Percentiles rank a stretch among this genome's conserved stretches.
Evolutionary conservation across 2,888 invertebrate species (phyloP).

Genomic region (Eudasyphora cyanicolor): DNA sequence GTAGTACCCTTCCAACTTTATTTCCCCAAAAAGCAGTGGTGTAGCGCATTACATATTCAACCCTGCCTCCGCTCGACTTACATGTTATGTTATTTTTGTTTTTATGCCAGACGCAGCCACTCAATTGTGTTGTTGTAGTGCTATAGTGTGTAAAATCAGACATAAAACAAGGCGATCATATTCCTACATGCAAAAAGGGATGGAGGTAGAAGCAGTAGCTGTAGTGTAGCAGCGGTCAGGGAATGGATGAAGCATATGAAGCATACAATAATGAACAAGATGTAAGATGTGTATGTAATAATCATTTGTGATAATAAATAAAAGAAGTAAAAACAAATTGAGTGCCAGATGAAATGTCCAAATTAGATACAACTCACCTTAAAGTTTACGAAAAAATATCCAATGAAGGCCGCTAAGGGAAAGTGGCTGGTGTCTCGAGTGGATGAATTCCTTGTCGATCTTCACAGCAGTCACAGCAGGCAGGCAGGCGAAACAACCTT

Average conservation of each 20-base stretch:
- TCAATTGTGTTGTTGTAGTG: not conserved
- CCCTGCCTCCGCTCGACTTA: too few species aligned
- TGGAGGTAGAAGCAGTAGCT: not conserved
- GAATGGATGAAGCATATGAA: not conserved
- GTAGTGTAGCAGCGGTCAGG: not conserved
- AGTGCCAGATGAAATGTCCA: not conserved
- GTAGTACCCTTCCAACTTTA: too few species aligned
- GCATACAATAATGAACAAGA: not conserved
- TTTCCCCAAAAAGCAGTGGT: too few species aligned
- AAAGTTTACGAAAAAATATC: not conserved
- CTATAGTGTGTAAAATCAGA: constrained; percentile 5
- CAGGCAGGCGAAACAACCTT: not conserved
- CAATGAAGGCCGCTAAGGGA: not conserved
- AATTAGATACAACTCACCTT: constrained; percentile 1
- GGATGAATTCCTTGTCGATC: too few species aligned
- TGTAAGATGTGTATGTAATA: not conserved
- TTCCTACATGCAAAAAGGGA: not conserved
- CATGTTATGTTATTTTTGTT: not conserved
- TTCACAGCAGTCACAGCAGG: not conserved
- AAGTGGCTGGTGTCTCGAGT: too few species aligned
- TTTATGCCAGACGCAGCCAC: not conserved
- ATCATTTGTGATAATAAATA: not conserved
- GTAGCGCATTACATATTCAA: too few species aligned
- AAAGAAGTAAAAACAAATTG: not conserved
- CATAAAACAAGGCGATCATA: constrained; percentile 5